Evolutionary conservation across 2,888 invertebrate genomes (phyloP).

Genomic region (Cerastis rubricosa): DNA sequence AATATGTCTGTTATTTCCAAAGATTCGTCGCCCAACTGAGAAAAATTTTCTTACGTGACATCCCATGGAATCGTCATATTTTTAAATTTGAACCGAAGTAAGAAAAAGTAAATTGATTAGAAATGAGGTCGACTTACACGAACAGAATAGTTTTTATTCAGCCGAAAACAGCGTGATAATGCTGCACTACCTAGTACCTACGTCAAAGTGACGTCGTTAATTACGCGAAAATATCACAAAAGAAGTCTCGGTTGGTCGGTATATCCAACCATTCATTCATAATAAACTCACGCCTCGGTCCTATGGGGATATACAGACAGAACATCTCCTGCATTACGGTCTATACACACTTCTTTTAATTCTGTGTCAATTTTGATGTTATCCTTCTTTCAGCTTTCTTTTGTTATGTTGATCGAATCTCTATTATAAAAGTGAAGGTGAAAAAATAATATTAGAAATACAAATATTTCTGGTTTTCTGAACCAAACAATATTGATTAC

Average conservation of each 20-base stretch:
- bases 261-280: conserved; percentile 1
- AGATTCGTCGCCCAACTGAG: too few relatives aligned
- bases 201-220: conserved; percentile 28
- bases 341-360: background rate
- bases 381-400: conserved; percentile 3
- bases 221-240: conserved; percentile 28
- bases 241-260: conserved; percentile 1
- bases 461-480: background rate
- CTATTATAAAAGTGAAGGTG: background rate
- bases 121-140: too few relatives aligned
- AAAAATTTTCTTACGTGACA: too few relatives aligned
- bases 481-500: background rate
- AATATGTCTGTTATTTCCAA: too few relatives aligned
- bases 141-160: too few relatives aligned
- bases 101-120: too few relatives aligned
- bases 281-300: background rate
- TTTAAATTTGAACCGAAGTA: too few relatives aligned
- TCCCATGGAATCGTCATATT: too few relatives aligned
- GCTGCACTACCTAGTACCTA: background rate
- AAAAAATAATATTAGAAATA: background rate
- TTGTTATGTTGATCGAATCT: background rate
- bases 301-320: too few relatives aligned
- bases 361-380: conserved; percentile 1
- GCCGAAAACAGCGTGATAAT: too few relatives aligned
- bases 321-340: background rate